Base-by-base conservation (phyloP, 2,888 invertebrate species). In the Rhingia rostrata region DNA sequence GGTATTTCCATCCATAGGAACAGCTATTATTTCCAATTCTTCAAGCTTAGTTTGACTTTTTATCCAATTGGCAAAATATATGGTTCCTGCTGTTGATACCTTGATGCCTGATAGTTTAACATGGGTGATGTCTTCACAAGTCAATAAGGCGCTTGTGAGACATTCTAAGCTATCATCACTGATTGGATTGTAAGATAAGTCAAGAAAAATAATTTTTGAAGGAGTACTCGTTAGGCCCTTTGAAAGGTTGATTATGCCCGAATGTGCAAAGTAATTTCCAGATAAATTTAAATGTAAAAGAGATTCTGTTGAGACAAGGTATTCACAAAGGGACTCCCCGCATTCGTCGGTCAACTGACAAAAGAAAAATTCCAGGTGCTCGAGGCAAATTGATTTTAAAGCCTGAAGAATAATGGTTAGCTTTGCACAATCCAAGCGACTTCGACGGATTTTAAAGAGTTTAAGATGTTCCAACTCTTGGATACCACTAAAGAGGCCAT, bases 341-440 rank as follows among this genome's bases (percentile, higher is more conserved):
- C 90, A 89, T 30, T 89, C 87, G 30, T 91, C 89, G 0, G 70
- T 9, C 39, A 91, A 86, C 37, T 89, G 87, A 78, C 90, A 88
- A 66, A 85, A 88, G 0, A 88, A 88, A 33, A 91, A 89, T 56
- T 91, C 91, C 0, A 90, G 58, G 0, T 86, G 77, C 45, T 90
- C 88, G 5, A 90, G 54, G 5, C 73, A 64, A 6, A 90, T n/a
- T 0, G 43, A n/a, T 4, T 86, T 88, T 0, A 91, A 66, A 0
- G 79, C 81, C 2, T 88, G 81, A 0, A 87, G 61, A 7, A 90
- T 12, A 0, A 86, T 88, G 5, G 87, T 63, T 1, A 90, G 41
- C 60, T 91, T 91, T 3, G 80, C 64, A 0, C 64, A 53, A 72
- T 90, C 89, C 89, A 90, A 88, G 4, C 87, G 88, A 43, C 90